Base-by-base conservation (phyloP, 1,140 invertebrate species). In the Grapholita molesta region DNA sequence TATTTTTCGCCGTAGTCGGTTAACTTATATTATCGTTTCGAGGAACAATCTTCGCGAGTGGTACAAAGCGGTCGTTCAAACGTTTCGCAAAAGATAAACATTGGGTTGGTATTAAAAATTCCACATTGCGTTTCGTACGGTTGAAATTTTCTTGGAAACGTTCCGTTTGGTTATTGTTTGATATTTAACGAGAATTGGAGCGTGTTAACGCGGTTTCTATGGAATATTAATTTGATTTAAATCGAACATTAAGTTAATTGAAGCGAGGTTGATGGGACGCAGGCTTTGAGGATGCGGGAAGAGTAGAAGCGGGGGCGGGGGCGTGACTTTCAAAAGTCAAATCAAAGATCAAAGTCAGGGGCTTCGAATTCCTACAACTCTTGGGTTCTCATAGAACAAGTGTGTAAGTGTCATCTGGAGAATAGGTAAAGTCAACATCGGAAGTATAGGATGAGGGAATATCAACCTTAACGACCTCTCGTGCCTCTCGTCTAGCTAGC, bases 1-100 rank as follows among this genome's bases (percentile, higher is more conserved):
- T 42, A 42, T 42, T 42, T 42, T 57, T 57, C 52, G 53, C 53
- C 53, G 53, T 57, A 57, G 53, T 57, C 53, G 53, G 53, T 57
- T 57, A 57, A 25, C 24, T 21, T 21, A 23, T 9, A 15, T 55
- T 57, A 57, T 57, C 23, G 53, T 12, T 57, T 57, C 53, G 11
- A 3, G 11, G 53, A 57, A 57, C 53, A 12, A 57, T 57, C 53
- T 57, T 30, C 18, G 12, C 23, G 23, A 57, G 24, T 25, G 24
- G 23, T 8, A 57, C 24, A 57, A 28, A 57, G 53, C 53, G 24
- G 53, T 7, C 53, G 53, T 28, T 25, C 53, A 57, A 57, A 57
- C 53, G 53, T 57, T 25, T 53, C 23, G 52, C 52, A 8, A 57
- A 57, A 57, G 53, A 57, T 57, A 57, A 57, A 57, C 53, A 57